Percentiles rank a stretch among this genome's conserved stretches.
Evolutionary conservation across 2,888 invertebrate genomes (phyloP).

Genomic region (Lottia scabra): DNA sequence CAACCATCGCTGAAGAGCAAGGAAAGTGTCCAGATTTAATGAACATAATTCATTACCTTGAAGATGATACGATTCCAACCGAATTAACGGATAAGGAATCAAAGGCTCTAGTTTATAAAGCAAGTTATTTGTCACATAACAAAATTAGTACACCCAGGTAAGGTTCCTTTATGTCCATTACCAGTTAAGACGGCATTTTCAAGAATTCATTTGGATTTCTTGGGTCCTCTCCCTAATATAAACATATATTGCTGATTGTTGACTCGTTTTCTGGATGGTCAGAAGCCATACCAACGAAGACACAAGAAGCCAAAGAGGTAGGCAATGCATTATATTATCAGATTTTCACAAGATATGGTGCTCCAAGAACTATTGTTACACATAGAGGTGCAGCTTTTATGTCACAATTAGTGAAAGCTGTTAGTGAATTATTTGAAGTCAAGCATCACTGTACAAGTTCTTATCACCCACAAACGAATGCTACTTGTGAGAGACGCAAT

Average conservation of each 20-base stretch:
- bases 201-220: slow-evolving; percentile 8
- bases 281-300: slow-evolving; percentile 17
- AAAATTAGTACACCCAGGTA: slow-evolving; percentile 3
- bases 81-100: too few relatives aligned
- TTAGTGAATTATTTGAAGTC: too few relatives aligned
- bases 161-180: too few relatives aligned
- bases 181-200: too few relatives aligned
- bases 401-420: too few relatives aligned
- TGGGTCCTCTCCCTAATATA: background rate
- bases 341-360: slow-evolving; percentile 23
- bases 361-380: slow-evolving; percentile 19
- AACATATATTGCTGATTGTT: too few relatives aligned
- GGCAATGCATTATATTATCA: slow-evolving; percentile 5
- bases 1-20: background rate
- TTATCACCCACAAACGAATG: slow-evolving; percentile 6
- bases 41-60: background rate
- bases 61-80: background rate
- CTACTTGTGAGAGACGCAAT: too few relatives aligned
- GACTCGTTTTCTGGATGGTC: too few relatives aligned
- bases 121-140: slow-evolving; percentile 7
- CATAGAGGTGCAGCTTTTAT: too few relatives aligned
- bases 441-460: too few relatives aligned
- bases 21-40: background rate
- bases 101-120: background rate
- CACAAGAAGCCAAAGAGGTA: slow-evolving; percentile 14